Evolutionary conservation across 2,888 invertebrate genomes (phyloP), one percentile per base, ranked within the genome.

Genomic region (Linnaemya tessellans): DNA sequence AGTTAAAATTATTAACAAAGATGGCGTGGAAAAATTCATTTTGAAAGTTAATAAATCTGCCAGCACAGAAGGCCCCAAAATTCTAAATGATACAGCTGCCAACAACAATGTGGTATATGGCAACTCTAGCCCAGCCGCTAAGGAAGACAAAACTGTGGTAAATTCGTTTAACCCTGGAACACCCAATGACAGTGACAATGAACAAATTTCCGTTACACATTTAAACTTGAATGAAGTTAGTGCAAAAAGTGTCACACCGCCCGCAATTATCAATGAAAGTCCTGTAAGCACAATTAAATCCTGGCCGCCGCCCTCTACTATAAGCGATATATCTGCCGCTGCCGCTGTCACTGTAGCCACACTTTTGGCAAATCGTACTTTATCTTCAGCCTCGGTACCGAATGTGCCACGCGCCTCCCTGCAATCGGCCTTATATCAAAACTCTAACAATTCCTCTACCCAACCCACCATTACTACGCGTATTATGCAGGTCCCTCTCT

Each of bases 401-500:
- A 87, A 80, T 78, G 56, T 79, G 46, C 56, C 84, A 10, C 43
- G 65, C 1, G 70, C 84, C 25, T 80, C 77, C 30, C 62, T 79
- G 18, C 84, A 84, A 41, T 77, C 77, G 8, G 64, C 70, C 0
- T 43, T 75, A 43, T 80, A 82, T 80, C 82, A 75, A 75, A 82
- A 64, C 15, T 20, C 22, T 5, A 85, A 80, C 25, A 73, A 46
- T n/a, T 73, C 78, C 13, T 80, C 87, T 25, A 84, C 87, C 13
- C 78, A 87, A 30, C 87, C 89, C 64, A 88, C 88, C 60, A 89
- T 91, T 38, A 90, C 89, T 51, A 91, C 90, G 49, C 92, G 91
- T 74, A 90, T 91, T 73, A 92, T 92, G 86, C 91, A 91, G 90
- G 92, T 91, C 58, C 91, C 90, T 25, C 73, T 90, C 38, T 87